Percentiles rank a stretch among this genome's conserved stretches.
phyloP scores from a whole-genome alignment of 2,797 vertebrate genomes.

The Falco peregrinus region DNA sequence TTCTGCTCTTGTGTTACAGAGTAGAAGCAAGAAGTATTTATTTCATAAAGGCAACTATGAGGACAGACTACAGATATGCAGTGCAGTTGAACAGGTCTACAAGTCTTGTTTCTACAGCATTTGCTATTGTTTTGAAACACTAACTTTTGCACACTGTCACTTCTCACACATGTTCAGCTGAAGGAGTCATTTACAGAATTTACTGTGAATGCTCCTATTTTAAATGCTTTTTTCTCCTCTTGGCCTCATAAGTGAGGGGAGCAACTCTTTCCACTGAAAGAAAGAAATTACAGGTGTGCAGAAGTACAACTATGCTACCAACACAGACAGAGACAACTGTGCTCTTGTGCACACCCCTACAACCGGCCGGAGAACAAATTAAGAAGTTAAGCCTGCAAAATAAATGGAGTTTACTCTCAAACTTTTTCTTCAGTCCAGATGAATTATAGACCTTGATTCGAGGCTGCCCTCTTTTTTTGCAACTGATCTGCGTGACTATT shows the following conservation, averaged over 20 bases:
- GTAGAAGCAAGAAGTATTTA: conserved; percentile 63
- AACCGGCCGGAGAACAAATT: conserved; percentile 66
- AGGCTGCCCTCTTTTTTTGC: conserved; percentile 65
- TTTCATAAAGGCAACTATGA: conserved; percentile 62
- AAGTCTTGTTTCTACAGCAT: conserved; percentile 69
- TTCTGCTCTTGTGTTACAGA: conserved; percentile 48
- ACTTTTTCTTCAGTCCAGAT: conserved; percentile 69
- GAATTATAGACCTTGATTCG: conserved; percentile 70
- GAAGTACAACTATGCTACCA: conserved; percentile 68
- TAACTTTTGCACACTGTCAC: conserved; percentile 72
- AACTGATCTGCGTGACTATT: conserved; percentile 66
- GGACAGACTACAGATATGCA: conserved; percentile 69
- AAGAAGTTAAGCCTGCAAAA: conserved; percentile 69
- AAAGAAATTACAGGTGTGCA: conserved; percentile 72
- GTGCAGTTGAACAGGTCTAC: conserved; percentile 68
- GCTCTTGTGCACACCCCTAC: conserved; percentile 71
- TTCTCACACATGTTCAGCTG: conserved; percentile 58
- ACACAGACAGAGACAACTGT: conserved; percentile 71
- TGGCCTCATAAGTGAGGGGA: conserved; percentile 47
- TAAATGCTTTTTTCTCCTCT: conserved; percentile 19
- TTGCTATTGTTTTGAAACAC: conserved; percentile 47
- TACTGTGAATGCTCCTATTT: conserved; percentile 42
- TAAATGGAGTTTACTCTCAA: conserved; percentile 62
- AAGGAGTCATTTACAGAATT: conserved; percentile 50
- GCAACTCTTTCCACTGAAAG: conserved; percentile 67